Percentiles rank a stretch among this genome's conserved stretches.
Evolutionary conservation across 2,888 invertebrate species (phyloP).

Genomic region (Drosophila phalerata): DNA sequence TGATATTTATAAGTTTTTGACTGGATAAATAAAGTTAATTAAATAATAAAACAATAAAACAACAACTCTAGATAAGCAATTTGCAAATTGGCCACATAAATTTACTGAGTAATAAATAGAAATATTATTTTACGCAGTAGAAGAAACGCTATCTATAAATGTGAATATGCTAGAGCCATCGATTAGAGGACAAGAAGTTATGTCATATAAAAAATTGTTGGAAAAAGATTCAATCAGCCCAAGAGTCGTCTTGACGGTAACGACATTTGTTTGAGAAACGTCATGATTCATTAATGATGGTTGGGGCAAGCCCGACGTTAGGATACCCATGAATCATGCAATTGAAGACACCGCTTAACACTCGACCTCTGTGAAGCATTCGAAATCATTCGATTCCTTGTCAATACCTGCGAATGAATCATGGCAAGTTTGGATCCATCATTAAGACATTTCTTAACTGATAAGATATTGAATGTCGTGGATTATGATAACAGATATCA

Average conservation of each 20-base stretch:
- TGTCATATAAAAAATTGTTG: neutral
- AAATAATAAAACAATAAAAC: conserved; percentile 6
- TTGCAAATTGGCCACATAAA: neutral
- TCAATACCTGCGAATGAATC: conserved; percentile 43
- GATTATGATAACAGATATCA: conserved; percentile 34
- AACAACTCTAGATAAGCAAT: neutral
- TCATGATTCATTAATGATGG: no score
- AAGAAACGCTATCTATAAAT: conserved; percentile 9
- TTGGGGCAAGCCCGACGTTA: conserved; percentile 4
- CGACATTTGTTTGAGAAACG: no score
- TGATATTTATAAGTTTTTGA: no score
- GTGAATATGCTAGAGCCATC: neutral
- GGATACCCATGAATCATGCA: conserved; percentile 41
- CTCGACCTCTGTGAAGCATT: neutral
- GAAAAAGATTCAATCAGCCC: neutral
- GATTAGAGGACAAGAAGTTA: neutral
- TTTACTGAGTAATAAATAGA: neutral
- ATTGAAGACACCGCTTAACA: neutral
- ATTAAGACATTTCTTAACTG: conserved; percentile 20
- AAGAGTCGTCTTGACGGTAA: neutral
- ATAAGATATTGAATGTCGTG: conserved; percentile 50
- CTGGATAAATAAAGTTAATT: neutral
- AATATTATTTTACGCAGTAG: neutral
- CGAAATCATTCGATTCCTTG: neutral
- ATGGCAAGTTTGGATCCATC: conserved; percentile 39